phyloP scores from a whole-genome alignment of 2,113 vertebrate genomes.

The Malurus melanocephalus region DNA sequence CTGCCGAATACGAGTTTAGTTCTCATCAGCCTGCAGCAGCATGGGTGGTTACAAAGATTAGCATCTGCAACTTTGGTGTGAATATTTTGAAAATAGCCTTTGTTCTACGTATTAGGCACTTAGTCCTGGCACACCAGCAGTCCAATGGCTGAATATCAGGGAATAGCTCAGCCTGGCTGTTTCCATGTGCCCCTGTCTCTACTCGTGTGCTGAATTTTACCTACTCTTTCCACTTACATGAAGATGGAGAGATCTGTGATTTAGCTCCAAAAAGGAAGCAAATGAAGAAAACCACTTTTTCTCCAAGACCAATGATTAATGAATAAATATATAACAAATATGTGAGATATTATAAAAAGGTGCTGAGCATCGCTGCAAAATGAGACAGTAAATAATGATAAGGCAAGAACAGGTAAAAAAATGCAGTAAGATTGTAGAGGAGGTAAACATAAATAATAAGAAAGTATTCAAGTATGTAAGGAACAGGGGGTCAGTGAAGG shows the following conservation, averaged over 20 bases:
- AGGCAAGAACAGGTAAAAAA: background rate
- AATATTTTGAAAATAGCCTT: conserved; percentile 9
- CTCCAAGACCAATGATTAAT: background rate
- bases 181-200: background rate
- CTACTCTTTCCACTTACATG: background rate
- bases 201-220: background rate
- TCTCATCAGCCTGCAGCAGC: conserved; percentile 17
- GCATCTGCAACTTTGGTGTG: conserved; percentile 2
- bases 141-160: fast-evolving
- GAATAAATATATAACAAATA: background rate
- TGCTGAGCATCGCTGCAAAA: background rate
- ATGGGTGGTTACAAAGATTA: conserved; percentile 24
- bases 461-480: background rate
- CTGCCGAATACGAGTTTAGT: background rate
- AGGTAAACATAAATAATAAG: background rate
- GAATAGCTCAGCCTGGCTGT: background rate
- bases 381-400: background rate
- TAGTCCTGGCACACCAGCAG: background rate
- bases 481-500: background rate
- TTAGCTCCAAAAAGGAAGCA: background rate
- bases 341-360: background rate
- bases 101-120: background rate
- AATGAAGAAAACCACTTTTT: background rate
- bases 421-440: background rate
- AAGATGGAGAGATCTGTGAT: background rate